Percentiles rank a stretch among this genome's conserved stretches.
Evolutionary conservation across 2,888 invertebrate genomes (phyloP).

Genomic region (Cerastis rubricosa): DNA sequence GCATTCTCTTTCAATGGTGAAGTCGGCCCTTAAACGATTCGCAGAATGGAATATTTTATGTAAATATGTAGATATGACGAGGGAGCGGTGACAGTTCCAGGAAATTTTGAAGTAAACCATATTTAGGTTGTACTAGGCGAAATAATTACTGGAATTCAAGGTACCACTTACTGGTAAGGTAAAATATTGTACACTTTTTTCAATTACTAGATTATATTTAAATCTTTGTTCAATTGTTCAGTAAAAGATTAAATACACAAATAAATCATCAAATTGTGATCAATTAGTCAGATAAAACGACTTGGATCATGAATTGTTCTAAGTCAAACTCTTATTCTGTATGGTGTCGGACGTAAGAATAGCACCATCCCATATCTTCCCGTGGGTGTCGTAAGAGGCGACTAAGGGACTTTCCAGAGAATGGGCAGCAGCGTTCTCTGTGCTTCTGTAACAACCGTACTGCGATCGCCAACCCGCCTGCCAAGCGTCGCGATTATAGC

Average conservation of each 20-base stretch:
- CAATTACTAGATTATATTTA: neutral
- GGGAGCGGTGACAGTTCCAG: neutral
- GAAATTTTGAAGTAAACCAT: neutral
- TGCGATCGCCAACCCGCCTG: no score
- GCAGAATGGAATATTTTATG: neutral
- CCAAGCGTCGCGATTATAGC: no score
- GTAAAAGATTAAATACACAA: neutral
- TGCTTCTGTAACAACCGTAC: no score
- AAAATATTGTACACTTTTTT: neutral
- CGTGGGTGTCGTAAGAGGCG: no score
- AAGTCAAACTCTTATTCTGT: no score
- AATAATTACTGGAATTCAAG: neutral
- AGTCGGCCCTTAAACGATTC: neutral
- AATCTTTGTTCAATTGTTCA: neutral
- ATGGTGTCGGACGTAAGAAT: no score
- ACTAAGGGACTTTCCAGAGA: no score
- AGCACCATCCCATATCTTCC: no score
- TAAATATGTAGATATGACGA: neutral
- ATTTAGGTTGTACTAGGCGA: neutral
- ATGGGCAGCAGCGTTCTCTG: no score
- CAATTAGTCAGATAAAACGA: neutral
- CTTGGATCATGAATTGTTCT: neutral
- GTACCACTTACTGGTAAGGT: neutral
- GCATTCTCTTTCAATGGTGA: neutral
- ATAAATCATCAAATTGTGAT: neutral